Evolutionary conservation across 1,140 invertebrate genomes (phyloP).

Genomic region (Drosophila teissieri): DNA sequence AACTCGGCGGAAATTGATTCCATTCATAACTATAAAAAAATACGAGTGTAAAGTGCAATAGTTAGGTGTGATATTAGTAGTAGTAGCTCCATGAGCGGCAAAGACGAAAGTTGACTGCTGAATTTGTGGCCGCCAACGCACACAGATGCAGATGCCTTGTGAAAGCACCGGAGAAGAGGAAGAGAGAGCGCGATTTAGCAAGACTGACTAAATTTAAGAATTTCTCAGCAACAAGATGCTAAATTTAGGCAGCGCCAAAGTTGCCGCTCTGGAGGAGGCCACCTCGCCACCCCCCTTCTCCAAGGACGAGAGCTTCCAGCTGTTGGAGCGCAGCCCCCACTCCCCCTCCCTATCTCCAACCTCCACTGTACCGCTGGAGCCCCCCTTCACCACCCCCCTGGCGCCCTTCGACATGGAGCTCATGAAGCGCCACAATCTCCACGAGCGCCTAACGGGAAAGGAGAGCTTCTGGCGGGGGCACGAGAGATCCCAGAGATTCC

Average conservation of each 20-base stretch:
- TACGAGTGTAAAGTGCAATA: conserved; percentile 26
- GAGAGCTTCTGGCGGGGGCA: conserved; percentile 46
- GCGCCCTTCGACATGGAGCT: conserved; percentile 70
- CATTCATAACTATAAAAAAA: not conserved
- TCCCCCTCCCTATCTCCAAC: not conserved
- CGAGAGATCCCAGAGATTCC: conserved; percentile 30
- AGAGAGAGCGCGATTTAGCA: conserved; percentile 8
- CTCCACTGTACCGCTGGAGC: conserved; percentile 21
- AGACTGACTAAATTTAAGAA: conserved; percentile 37
- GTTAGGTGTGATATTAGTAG: conserved; percentile 29
- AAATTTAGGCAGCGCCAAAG: conserved; percentile 66
- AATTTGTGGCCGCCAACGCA: conserved; percentile 31
- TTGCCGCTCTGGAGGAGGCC: conserved; percentile 33
- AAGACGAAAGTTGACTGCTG: conserved; percentile 10
- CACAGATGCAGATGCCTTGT: conserved; percentile 22
- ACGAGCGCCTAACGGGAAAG: conserved; percentile 30
- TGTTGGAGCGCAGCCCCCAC: conserved; percentile 19
- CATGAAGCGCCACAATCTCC: conserved; percentile 43
- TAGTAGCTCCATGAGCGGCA: conserved; percentile 2
- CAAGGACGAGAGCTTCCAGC: conserved; percentile 34
- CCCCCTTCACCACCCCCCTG: conserved; percentile 59
- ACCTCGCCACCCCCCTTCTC: not conserved
- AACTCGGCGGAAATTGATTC: conserved; percentile 2
- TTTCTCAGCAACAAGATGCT: conserved; percentile 51
- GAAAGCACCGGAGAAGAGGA: conserved; percentile 46